These are phyloP conservation scores for Myrmophylax atrothorax DNA, from an alignment of 2,113 vertebrate genomes.

Conservation along the genomic window DNA sequence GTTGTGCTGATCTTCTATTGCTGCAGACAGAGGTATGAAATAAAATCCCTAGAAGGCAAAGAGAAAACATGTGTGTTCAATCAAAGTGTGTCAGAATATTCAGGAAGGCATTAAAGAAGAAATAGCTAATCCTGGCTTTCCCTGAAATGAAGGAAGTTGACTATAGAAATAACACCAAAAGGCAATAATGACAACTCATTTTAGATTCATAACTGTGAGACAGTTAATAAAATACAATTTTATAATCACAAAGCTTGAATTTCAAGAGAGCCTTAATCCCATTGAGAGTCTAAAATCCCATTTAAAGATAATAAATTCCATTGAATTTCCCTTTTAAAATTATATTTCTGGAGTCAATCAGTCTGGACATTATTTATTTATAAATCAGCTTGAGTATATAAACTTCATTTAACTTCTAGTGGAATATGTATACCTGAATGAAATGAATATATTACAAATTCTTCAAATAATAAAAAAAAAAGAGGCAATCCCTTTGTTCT, in stretches of 20 bases:
- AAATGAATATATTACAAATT: not conserved
- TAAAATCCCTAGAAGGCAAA: not conserved
- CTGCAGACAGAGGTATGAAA: not conserved
- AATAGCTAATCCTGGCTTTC: not conserved
- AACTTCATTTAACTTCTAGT: not conserved
- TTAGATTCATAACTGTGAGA: not conserved
- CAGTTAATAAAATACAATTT: not conserved
- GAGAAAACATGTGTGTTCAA: not conserved
- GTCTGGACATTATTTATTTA: not conserved
- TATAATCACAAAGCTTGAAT: not conserved
- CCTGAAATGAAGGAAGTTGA: not conserved
- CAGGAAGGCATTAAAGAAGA: not conserved
- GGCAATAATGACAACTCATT: not conserved
- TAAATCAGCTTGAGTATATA: not conserved
- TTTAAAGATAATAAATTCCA: not conserved
- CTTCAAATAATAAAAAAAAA: not conserved
- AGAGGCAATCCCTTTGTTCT: not conserved
- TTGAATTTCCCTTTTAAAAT: not conserved
- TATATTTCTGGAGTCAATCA: not conserved
- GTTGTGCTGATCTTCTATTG: not conserved
- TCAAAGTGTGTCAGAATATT: not conserved
- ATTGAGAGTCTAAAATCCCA: not conserved
- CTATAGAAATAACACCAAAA: not conserved
- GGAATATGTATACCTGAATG: not conserved
- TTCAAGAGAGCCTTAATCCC: not conserved